Conservation (phyloP, 1,140 invertebrate species). For the Scaptomyza montana region DNA sequence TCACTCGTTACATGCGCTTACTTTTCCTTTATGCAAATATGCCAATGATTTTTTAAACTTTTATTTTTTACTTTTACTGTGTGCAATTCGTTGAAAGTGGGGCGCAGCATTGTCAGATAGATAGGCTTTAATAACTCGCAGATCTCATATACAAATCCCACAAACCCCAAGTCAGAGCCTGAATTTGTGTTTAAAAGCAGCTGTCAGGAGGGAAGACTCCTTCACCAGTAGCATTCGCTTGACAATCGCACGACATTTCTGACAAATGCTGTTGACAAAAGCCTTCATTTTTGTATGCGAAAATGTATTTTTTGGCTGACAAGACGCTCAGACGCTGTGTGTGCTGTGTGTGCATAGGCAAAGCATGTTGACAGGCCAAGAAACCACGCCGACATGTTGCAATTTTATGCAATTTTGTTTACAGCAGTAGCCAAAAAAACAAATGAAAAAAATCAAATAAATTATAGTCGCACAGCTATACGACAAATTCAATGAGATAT, state of each 20-base stretch:
- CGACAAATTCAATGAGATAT: constrained; percentile 78
- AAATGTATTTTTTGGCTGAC: constrained; percentile 31
- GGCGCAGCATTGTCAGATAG: constrained; percentile 20
- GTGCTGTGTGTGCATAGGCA: constrained; percentile 51
- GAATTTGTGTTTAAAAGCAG: constrained; percentile 8
- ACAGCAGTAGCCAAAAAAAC: constrained; percentile 21
- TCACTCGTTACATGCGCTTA: constrained; percentile 67
- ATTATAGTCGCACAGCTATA: constrained; percentile 71
- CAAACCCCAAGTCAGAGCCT: not conserved
- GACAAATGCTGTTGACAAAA: constrained; percentile 76
- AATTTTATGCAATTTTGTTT: constrained; percentile 73
- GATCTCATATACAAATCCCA: constrained; percentile 4
- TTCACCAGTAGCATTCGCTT: constrained; percentile 60
- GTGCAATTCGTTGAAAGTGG: constrained; percentile 46
- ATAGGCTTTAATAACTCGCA: constrained; percentile 24
- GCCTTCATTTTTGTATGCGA: constrained; percentile 36
- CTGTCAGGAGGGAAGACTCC: constrained; percentile 49
- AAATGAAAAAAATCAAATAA: constrained; percentile 50
- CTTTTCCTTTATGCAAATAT: constrained; percentile 77
- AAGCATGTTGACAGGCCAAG: constrained; percentile 63
- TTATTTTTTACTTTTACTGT: constrained; percentile 6
- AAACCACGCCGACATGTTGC: constrained; percentile 49
- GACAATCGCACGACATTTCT: constrained; percentile 78
- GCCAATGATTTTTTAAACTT: constrained; percentile 35
- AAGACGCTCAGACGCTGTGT: constrained; percentile 46